phyloP scores from a whole-genome alignment of 2,797 vertebrate genomes.

The Myotis planiceps region DNA sequence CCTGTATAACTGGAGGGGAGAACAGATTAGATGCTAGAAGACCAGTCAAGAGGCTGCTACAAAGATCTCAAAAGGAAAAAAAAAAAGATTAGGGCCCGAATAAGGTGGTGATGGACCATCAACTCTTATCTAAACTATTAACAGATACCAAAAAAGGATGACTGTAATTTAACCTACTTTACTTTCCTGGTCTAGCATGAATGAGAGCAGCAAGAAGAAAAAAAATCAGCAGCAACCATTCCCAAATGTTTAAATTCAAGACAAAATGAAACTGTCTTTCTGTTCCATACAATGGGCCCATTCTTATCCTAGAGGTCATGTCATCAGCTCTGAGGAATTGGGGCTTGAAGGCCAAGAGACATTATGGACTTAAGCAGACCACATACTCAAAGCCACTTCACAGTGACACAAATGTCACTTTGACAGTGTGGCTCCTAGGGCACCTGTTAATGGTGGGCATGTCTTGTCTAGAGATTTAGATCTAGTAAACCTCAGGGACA shows the following conservation, averaged over 20 bases:
- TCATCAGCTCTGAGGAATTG: not conserved
- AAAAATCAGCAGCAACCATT: not conserved
- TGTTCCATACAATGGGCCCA: not conserved
- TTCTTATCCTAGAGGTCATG: not conserved
- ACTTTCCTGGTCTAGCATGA: not conserved
- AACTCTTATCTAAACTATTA: not conserved
- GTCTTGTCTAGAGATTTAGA: not conserved
- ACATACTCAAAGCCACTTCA: not conserved
- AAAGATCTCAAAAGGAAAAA: not conserved
- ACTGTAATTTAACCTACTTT: not conserved
- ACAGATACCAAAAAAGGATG: not conserved
- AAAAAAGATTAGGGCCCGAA: not conserved
- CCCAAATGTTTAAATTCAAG: not conserved
- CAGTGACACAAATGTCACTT: not conserved
- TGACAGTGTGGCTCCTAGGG: not conserved
- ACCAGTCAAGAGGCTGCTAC: not conserved
- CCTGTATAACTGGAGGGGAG: not conserved
- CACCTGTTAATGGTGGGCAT: not conserved
- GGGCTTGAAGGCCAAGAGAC: not conserved
- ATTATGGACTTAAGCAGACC: not conserved
- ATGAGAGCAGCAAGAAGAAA: not conserved
- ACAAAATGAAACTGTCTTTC: conserved; percentile 15
- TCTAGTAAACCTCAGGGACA: not conserved
- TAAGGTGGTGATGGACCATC: not conserved
- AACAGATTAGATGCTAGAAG: not conserved